Evolutionary conservation across 2,113 vertebrate species (phyloP), one percentile per base, ranked within the genome.

Genomic region (Pelobates fuscus): DNA sequence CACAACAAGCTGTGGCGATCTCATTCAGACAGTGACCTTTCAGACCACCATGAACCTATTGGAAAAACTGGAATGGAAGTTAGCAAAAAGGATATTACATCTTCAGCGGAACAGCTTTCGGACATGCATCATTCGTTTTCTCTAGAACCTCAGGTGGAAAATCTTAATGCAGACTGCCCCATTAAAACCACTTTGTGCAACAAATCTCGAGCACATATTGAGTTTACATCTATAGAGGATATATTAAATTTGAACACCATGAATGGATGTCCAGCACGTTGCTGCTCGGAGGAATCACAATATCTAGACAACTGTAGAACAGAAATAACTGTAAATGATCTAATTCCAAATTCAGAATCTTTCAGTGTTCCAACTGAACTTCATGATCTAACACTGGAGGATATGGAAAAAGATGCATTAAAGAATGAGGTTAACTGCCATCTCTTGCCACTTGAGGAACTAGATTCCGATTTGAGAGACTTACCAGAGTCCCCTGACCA

Each of bases 1-100:
- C 97, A 99, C 78, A 99, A 99, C 76, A 98, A 99, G 72, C 91
- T 99, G 10, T 99, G 97, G 97, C 92, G 96, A 67, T 99, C 96
- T 0, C 97, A 97, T 87, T 98, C 96, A 0, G 97, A 98, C 67
- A 93, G 96, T 0, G 95, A 98, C 82, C 91, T 99, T 29, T 97
- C 95, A 0, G 95, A 96, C 76, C 92, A 91, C 21, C 93, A 93
- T 0, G 93, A 94, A 70, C 84, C 90, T 66, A 89, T 91, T 81
- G 88, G 89, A 14, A 87, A 90, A 66, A 82, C 93, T 3, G 92
- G 92, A 70, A 92, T 95, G 79, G 93, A 95, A 79, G 86, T 93
- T 79, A 94, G 87, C 83, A 89, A 87, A 70, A 90, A 91, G 78
- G 91, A 91, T 49, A 89, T 93, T 79, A 91, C 94, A 43, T 89